phyloP scores from a whole-genome alignment of 2,888 invertebrate species.

The Lithosia quadra region DNA sequence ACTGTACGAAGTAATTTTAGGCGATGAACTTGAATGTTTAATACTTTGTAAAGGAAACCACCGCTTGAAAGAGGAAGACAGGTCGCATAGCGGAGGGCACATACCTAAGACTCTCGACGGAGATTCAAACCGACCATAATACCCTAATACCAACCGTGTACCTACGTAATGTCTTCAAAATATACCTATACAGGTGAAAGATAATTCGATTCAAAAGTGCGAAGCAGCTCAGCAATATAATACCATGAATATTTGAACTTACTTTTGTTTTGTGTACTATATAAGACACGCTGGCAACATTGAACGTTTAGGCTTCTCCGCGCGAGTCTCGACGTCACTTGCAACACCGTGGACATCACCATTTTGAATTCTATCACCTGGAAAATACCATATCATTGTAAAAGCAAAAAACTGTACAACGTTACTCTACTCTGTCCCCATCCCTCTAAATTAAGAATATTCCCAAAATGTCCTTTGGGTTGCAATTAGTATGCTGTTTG shows the following conservation, averaged over 20 bases:
- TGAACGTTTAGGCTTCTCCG: conserved; percentile 41
- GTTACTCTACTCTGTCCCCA: too few relatives aligned
- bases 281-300: conserved; percentile 60
- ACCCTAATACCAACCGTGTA: background rate
- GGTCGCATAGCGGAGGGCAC: background rate
- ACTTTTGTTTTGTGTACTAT: conserved; percentile 65
- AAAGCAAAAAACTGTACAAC: too few relatives aligned
- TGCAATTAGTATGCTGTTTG: too few relatives aligned
- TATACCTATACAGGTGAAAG: too few relatives aligned
- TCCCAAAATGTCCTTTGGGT: too few relatives aligned
- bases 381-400: background rate
- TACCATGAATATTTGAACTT: background rate
- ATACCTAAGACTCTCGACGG: too few relatives aligned
- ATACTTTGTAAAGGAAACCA: background rate
- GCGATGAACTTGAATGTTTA: background rate
- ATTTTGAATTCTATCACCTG: conserved; percentile 40
- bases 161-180: background rate
- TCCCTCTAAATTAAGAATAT: too few relatives aligned
- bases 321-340: conserved; percentile 53
- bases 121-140: background rate
- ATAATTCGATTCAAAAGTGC: background rate
- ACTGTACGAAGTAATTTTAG: background rate
- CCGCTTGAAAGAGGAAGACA: background rate
- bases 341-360: conserved; percentile 60
- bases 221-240: conserved; percentile 12